These are phyloP conservation scores for Melanotaenia duboulayi DNA, from an alignment of 2,113 vertebrate species.

Conservation along the genomic window DNA sequence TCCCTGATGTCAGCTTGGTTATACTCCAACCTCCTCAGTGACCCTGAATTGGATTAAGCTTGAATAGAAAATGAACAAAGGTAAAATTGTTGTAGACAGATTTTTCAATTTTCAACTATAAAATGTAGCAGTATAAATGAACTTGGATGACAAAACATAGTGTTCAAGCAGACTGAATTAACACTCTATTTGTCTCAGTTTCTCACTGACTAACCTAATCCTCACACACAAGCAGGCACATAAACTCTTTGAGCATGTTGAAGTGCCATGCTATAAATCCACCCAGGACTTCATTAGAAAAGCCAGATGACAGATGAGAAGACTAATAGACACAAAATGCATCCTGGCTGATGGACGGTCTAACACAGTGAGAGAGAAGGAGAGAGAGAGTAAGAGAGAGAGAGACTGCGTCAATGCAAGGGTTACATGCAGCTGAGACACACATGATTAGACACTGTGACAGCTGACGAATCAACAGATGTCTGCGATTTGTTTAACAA, in stretches of 20 bases:
- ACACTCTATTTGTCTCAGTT: background rate
- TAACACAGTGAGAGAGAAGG: conserved; percentile 16
- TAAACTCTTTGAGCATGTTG: conserved; percentile 6
- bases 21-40: too few relatives aligned
- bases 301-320: conserved; percentile 66
- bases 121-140: background rate
- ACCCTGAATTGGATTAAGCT: too few relatives aligned
- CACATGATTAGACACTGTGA: conserved; percentile 32
- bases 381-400: conserved; percentile 24
- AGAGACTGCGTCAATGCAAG: conserved; percentile 4
- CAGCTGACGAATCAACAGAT: conserved; percentile 48
- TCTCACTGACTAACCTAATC: background rate
- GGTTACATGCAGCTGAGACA: conserved; percentile 27
- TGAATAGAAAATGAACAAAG: too few relatives aligned
- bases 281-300: conserved; percentile 75
- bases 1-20: too few relatives aligned
- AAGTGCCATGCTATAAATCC: conserved; percentile 57
- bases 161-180: conserved; percentile 1
- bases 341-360: conserved; percentile 59
- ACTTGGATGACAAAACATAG: background rate
- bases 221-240: conserved; percentile 12
- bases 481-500: conserved; percentile 33
- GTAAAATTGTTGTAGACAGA: too few relatives aligned
- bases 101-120: too few relatives aligned
- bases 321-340: conserved; percentile 65